Evolutionary conservation across 2,888 invertebrate genomes (phyloP).

Genomic region (Luperina nickerlii): DNA sequence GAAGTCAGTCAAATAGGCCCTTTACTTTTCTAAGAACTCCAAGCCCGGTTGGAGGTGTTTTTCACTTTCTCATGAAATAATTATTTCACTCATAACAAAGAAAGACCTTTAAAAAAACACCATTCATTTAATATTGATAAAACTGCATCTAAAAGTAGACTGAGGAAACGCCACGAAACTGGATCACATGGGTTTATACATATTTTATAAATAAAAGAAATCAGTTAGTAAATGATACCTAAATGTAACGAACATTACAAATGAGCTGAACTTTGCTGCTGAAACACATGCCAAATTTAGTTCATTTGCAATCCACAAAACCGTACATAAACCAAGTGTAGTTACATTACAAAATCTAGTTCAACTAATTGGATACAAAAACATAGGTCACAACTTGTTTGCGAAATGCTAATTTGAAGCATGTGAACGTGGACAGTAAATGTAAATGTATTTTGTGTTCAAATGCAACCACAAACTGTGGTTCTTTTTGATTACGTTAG

Average conservation of each 20-base stretch:
- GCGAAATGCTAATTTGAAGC: constrained; percentile 65
- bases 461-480: constrained; percentile 33
- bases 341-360: constrained; percentile 68
- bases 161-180: not conserved
- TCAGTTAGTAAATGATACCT: not conserved
- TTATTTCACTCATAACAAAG: not conserved
- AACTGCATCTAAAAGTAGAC: constrained; percentile 5
- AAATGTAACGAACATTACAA: constrained; percentile 39
- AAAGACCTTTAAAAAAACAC: constrained; percentile 1
- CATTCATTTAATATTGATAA: constrained; percentile 12
- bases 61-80: not conserved
- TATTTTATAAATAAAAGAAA: not conserved
- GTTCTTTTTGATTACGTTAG: constrained; percentile 26
- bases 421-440: constrained; percentile 55
- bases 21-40: not conserved
- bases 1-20: not conserved
- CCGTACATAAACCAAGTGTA: constrained; percentile 58
- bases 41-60: not conserved
- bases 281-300: constrained; percentile 62
- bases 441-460: constrained; percentile 54
- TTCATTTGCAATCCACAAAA: constrained; percentile 64
- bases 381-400: constrained; percentile 68
- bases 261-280: constrained; percentile 42
- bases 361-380: constrained; percentile 69
- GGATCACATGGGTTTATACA: not conserved